Base-by-base conservation (phyloP, 2,797 vertebrate genomes). In the Danio tinwini region DNA sequence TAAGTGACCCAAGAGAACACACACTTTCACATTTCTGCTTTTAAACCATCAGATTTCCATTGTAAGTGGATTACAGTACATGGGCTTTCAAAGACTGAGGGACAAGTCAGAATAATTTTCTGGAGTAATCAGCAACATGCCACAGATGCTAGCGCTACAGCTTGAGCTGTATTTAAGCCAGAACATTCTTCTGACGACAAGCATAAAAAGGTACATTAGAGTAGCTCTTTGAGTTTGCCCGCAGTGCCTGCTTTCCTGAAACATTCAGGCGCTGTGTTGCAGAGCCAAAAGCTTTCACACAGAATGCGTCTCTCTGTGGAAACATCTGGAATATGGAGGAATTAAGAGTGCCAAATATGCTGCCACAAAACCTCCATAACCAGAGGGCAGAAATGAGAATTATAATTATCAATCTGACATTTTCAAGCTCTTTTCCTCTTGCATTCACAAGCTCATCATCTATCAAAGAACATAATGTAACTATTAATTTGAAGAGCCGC, bases 371-470 rank as follows among this genome's bases (percentile, higher is more conserved):
- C 73, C 82, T 82, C 63, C 47, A 53, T 61, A 69, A 69, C 83
- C 74, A 80, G 45, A 80, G 71, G 40, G 16, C 49, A 64, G 68
- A 84, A 84, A 84, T 62, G 56, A 69, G 74, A 74, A 85, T 86
- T 49, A 84, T 84, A 78, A 82, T 72, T 76, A 76, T 53, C 21
- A 75, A 75, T 64, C 49, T 65, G 81, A 53, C 63, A 53, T 75
- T 45, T 50, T 74, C 44, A 78, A 72, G 76, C 76, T 82, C 47
- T 75, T 55, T 74, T 61, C 21, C 14, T 71, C 17, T 29, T 62
- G 45, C 58, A 10, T 47, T 78, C 12, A 68, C 7, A 8, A 62
- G 58, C 40, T 53, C 19, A 39, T n/a, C 12, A 40, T 56, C 10
- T 50, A 53, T 53, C 59, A 52, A 13, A 63, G 29, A 74, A 56